phyloP scores from a whole-genome alignment of 2,113 vertebrate species.

The Plecotus auritus region DNA sequence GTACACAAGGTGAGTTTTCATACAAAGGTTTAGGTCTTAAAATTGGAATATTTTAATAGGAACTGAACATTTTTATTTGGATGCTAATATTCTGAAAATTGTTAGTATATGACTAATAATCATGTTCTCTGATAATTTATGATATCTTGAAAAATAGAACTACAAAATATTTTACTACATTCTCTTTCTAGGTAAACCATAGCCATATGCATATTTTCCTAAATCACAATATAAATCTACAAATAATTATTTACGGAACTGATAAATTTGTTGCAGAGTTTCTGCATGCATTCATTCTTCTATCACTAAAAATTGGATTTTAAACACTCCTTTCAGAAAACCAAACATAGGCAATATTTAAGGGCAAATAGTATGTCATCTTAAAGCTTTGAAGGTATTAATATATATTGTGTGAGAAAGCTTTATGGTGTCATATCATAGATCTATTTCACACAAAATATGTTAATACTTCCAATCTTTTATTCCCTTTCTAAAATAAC shows the following conservation, averaged over 20 bases:
- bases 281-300: background rate
- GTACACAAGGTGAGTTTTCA: conserved; percentile 50
- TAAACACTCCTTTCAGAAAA: background rate
- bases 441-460: background rate
- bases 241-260: conserved; percentile 27
- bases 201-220: conserved; percentile 15
- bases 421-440: background rate
- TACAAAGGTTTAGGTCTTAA: conserved; percentile 45
- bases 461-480: background rate
- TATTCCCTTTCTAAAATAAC: background rate
- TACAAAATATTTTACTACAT: background rate
- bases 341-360: conserved; percentile 9
- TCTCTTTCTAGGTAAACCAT: background rate
- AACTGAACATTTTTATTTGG: conserved; percentile 49
- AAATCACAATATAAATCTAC: conserved; percentile 40
- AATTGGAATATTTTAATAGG: conserved; percentile 59
- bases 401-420: background rate
- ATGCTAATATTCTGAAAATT: conserved; percentile 62
- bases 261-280: background rate
- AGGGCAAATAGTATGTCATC: background rate
- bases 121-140: background rate
- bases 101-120: conserved; percentile 12
- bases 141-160: conserved; percentile 24
- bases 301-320: background rate
- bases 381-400: background rate